Evolutionary conservation across 2,888 invertebrate genomes (phyloP).

Genomic region (Drosophila eohydei): DNA sequence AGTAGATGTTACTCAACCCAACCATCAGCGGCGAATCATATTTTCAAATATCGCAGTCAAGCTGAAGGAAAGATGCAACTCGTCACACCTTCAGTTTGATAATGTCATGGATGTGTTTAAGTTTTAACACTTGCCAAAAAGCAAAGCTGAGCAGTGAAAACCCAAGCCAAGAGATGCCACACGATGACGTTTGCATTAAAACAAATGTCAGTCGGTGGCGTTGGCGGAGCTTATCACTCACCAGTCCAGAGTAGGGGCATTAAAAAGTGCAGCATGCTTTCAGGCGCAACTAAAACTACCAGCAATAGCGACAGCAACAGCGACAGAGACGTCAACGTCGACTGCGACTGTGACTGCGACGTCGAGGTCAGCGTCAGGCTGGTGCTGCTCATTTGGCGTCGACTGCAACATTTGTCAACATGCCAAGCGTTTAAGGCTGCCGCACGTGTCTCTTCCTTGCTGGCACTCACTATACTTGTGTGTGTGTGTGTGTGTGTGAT

Average conservation of each 20-base stretch:
- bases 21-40: conserved; percentile 6
- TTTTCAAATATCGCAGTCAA: neutral
- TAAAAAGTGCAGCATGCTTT: conserved; percentile 73
- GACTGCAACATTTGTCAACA: conserved; percentile 79
- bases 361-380: conserved; percentile 67
- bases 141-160: conserved; percentile 7
- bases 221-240: conserved; percentile 58
- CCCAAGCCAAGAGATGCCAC: conserved; percentile 50
- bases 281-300: conserved; percentile 73
- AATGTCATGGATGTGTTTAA: conserved; percentile 67
- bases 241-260: conserved; percentile 61
- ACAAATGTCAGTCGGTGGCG: conserved; percentile 72
- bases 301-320: conserved; percentile 19
- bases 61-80: conserved; percentile 5
- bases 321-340: conserved; percentile 13
- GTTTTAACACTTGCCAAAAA: conserved; percentile 52
- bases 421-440: conserved; percentile 74
- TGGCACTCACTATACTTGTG: conserved; percentile 19
- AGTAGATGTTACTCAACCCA: neutral
- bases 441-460: conserved; percentile 43
- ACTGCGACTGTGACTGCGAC: conserved; percentile 27
- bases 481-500: conserved; percentile 27
- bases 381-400: conserved; percentile 72
- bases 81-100: conserved; percentile 49
- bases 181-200: conserved; percentile 75